phyloP scores from a whole-genome alignment of 2,888 invertebrate species.

The Eristalis tenax region DNA sequence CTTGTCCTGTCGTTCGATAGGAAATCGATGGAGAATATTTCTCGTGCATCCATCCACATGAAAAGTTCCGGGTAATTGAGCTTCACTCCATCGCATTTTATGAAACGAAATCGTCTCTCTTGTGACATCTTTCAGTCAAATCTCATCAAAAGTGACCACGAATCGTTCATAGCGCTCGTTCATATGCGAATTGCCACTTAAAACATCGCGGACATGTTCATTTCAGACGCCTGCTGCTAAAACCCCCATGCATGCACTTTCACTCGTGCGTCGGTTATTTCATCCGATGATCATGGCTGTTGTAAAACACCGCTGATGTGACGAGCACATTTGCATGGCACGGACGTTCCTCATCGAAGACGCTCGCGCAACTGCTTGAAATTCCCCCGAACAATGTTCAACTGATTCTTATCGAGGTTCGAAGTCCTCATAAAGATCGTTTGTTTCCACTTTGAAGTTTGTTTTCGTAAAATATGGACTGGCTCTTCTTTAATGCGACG shows the following conservation, averaged over 20 bases:
- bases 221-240: not conserved
- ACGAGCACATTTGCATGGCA: not conserved
- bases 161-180: not conserved
- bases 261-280: not conserved
- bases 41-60: too few species aligned
- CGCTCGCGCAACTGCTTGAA: not conserved
- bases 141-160: not conserved
- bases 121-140: too few species aligned
- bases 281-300: not conserved
- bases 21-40: too few species aligned
- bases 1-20: too few species aligned
- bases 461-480: not conserved
- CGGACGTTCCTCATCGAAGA: not conserved
- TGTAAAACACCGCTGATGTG: not conserved
- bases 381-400: not conserved
- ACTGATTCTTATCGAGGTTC: not conserved
- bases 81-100: too few species aligned
- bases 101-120: too few species aligned
- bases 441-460: not conserved
- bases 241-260: not conserved
- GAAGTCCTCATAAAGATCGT: not conserved
- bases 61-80: too few species aligned
- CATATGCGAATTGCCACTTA: not conserved
- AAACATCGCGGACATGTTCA: not conserved
- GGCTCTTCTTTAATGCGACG: not conserved